phyloP scores from a whole-genome alignment of 2,888 invertebrate species.

The Scaptomyza flava region DNA sequence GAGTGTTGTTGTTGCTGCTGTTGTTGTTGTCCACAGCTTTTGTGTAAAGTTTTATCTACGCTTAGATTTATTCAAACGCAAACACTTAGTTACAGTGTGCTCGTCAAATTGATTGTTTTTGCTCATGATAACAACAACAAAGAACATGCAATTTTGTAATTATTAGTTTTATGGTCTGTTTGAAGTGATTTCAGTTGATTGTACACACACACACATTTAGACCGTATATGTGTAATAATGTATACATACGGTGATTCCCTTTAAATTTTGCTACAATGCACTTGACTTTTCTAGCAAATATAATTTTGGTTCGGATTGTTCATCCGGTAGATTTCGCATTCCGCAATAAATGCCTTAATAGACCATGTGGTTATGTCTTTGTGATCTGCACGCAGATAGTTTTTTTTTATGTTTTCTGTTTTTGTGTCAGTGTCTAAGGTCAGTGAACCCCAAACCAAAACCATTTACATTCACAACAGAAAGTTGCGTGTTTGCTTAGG shows the following conservation, averaged over 20 bases:
- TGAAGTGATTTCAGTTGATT: constrained; percentile 42
- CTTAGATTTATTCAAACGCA: constrained; percentile 43
- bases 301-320: constrained; percentile 27
- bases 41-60: constrained; percentile 58
- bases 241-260: background rate
- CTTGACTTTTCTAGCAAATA: constrained; percentile 13
- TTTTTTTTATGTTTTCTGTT: background rate
- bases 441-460: constrained; percentile 55
- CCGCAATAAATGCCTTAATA: constrained; percentile 25
- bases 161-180: constrained; percentile 74
- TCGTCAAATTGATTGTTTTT: constrained; percentile 64
- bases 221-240: too few relatives aligned
- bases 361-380: constrained; percentile 21
- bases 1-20: constrained; percentile 9
- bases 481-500: constrained; percentile 74
- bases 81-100: constrained; percentile 9
- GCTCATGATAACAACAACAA: constrained; percentile 50
- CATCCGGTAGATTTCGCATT: constrained; percentile 25
- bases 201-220: background rate
- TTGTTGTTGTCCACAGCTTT: constrained; percentile 39
- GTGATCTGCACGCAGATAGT: background rate
- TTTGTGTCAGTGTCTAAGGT: constrained; percentile 58
- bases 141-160: constrained; percentile 75
- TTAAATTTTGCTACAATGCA: too few relatives aligned
- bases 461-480: constrained; percentile 16